A percentile compares a stretch with the other conserved stretches of the same genome.
Conservation (phyloP, 2,888 invertebrate genomes). For the Hypomecis punctinalis region DNA sequence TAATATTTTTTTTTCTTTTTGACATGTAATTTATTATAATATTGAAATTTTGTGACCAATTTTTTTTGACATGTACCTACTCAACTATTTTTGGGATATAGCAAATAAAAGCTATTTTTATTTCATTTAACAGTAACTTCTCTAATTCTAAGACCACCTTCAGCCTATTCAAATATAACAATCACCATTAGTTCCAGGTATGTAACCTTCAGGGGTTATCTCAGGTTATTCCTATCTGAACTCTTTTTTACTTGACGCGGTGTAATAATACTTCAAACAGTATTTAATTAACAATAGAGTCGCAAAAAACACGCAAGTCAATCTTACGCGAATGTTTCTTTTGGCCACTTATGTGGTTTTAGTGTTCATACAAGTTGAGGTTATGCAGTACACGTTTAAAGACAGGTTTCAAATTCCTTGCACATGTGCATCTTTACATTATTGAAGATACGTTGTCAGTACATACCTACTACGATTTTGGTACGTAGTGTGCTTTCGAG, state of each 20-base stretch:
- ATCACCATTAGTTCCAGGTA: slow-evolving; percentile 5
- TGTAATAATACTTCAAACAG: slow-evolving; percentile 18
- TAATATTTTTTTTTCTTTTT: too few relatives aligned
- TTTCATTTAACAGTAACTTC: too few relatives aligned
- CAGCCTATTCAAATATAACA: neutral
- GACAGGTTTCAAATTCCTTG: too few relatives aligned
- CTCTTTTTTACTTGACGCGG: slow-evolving; percentile 16
- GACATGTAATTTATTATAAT: too few relatives aligned
- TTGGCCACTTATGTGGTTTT: neutral
- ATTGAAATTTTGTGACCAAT: too few relatives aligned
- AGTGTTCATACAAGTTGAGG: neutral
- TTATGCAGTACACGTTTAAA: neutral
- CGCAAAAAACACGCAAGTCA: slow-evolving; percentile 21
- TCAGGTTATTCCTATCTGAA: slow-evolving; percentile 23
- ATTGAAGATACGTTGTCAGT: too few relatives aligned
- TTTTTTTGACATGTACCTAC: too few relatives aligned
- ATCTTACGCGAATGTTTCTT: slow-evolving; percentile 18
- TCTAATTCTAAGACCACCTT: neutral
- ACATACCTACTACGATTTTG: too few relatives aligned
- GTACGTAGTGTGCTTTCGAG: too few relatives aligned
- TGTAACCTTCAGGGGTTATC: slow-evolving; percentile 22
- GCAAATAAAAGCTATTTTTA: too few relatives aligned
- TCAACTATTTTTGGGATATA: too few relatives aligned
- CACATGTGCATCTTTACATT: too few relatives aligned
- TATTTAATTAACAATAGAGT: slow-evolving; percentile 24